Evolutionary conservation across 2,888 invertebrate genomes (phyloP).

Genomic region (Nasonia oneida): DNA sequence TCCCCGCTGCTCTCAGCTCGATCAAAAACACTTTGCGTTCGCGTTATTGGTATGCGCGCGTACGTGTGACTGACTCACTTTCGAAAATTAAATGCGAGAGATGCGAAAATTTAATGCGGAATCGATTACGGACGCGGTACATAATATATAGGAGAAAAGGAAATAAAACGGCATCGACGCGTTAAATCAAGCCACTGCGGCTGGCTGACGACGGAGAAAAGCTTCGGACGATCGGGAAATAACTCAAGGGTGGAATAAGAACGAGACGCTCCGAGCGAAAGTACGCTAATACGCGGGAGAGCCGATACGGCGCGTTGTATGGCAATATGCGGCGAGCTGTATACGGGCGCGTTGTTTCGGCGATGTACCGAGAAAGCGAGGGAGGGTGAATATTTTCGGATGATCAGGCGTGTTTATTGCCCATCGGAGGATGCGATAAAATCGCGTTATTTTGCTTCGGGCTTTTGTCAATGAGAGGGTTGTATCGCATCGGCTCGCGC

Average conservation of each 20-base stretch:
- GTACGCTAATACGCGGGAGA: slow-evolving; percentile 42
- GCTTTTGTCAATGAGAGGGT: slow-evolving; percentile 7
- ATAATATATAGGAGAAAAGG: background rate
- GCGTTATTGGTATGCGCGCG: background rate
- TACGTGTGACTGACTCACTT: slow-evolving; percentile 36
- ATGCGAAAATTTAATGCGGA: background rate
- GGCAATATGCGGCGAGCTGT: background rate
- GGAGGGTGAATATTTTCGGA: slow-evolving; percentile 58
- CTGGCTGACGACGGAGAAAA: background rate
- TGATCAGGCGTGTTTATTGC: slow-evolving; percentile 56
- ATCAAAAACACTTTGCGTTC: slow-evolving; percentile 52
- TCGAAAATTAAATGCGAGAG: slow-evolving; percentile 49
- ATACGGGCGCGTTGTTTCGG: background rate
- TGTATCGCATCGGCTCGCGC: background rate
- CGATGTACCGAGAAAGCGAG: slow-evolving; percentile 4
- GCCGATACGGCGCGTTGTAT: background rate
- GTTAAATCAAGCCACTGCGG: slow-evolving; percentile 46
- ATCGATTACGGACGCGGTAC: background rate
- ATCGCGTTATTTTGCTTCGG: slow-evolving; percentile 38
- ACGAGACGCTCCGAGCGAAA: background rate
- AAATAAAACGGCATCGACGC: background rate
- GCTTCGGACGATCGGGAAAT: slow-evolving; percentile 3
- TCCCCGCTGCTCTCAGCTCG: slow-evolving; percentile 49
- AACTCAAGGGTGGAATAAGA: slow-evolving; percentile 46
- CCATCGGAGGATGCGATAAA: slow-evolving; percentile 48